Conservation (phyloP, 2,888 invertebrate genomes). For the Pseudococcus longispinus region DNA sequence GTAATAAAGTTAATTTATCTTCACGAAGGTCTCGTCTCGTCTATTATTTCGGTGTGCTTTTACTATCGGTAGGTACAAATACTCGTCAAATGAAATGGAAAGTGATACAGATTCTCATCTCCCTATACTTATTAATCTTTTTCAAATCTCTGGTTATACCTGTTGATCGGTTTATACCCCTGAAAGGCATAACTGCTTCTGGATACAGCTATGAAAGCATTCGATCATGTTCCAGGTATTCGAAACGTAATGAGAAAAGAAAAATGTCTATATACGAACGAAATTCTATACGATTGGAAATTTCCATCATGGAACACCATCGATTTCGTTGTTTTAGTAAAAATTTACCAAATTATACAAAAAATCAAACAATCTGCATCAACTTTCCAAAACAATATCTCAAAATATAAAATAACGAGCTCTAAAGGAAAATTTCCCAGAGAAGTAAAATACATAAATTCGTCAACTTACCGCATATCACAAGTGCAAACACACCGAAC, state of each 20-base stretch:
- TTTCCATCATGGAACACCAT: background rate
- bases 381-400: background rate
- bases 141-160: background rate
- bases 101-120: constrained; percentile 15
- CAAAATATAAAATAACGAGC: background rate
- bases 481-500: background rate
- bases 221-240: background rate
- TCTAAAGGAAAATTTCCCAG: background rate
- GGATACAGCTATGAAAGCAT: background rate
- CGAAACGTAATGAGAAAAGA: background rate
- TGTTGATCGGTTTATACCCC: constrained; percentile 14
- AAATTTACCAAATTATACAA: background rate
- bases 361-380: background rate
- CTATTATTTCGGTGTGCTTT: background rate
- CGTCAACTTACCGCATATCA: constrained; percentile 36
- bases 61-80: no score
- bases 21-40: background rate
- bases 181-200: constrained; percentile 1
- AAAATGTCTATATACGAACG: background rate
- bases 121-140: background rate
- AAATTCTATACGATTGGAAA: background rate
- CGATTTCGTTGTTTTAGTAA: background rate
- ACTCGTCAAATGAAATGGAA: background rate
- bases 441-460: background rate
- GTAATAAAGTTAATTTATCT: background rate